Conservation (phyloP, 2,888 invertebrate genomes). For the Caenorhabditis doughertyi region DNA sequence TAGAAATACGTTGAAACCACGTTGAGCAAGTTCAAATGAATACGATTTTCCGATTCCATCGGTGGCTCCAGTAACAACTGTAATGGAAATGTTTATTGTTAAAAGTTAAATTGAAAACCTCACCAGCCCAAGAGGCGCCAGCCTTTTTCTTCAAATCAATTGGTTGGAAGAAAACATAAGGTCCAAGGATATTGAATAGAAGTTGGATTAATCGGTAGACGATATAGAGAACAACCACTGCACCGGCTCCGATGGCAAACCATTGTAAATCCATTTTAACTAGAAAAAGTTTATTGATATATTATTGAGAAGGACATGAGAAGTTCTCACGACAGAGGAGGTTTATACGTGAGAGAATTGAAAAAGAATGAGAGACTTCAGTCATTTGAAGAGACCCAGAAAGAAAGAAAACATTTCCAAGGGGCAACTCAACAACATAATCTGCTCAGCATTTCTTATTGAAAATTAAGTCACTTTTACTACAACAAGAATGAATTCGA, state of each 20-base stretch:
- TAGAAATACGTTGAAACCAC: constrained; percentile 80
- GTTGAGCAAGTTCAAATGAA: constrained; percentile 78
- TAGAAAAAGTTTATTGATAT: too few relatives aligned
- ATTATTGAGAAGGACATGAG: neutral
- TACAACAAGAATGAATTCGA: too few relatives aligned
- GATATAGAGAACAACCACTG: constrained; percentile 32
- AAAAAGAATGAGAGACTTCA: neutral
- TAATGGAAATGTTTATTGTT: constrained; percentile 24
- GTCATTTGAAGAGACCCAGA: constrained; percentile 16
- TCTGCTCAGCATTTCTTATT: too few relatives aligned
- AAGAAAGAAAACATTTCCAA: neutral
- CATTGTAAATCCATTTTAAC: constrained; percentile 26
- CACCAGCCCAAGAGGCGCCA: constrained; percentile 79
- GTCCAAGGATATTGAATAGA: constrained; percentile 70
- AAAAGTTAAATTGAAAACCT: constrained; percentile 40
- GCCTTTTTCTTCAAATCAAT: constrained; percentile 77
- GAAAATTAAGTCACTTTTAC: neutral
- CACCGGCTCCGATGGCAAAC: constrained; percentile 46
- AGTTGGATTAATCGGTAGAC: constrained; percentile 56
- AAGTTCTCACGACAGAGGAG: neutral
- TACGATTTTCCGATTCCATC: constrained; percentile 83
- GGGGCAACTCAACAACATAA: neutral
- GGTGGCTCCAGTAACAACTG: constrained; percentile 82
- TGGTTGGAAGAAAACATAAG: constrained; percentile 71
- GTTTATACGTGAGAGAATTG: constrained; percentile 16